phyloP scores from a whole-genome alignment of 2,888 invertebrate species.

The Craniophora ligustri region DNA sequence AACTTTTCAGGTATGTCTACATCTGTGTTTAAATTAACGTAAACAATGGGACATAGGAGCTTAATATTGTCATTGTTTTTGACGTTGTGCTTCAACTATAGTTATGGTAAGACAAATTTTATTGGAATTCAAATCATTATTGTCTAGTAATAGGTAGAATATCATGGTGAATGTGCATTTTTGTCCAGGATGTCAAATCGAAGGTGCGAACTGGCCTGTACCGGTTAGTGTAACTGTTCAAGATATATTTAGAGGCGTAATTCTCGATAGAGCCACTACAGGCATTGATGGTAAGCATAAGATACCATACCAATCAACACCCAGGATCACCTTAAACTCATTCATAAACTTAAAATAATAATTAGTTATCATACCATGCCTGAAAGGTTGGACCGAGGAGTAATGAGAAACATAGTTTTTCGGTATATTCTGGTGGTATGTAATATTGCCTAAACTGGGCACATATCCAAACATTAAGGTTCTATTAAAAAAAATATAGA shows the following conservation, averaged over 20 bases:
- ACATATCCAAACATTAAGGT: too few relatives aligned
- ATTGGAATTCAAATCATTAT: neutral
- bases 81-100: conserved; percentile 39
- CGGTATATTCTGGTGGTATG: too few relatives aligned
- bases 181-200: conserved; percentile 76
- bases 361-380: too few relatives aligned
- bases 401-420: too few relatives aligned
- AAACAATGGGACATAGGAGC: conserved; percentile 49
- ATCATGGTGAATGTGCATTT: conserved; percentile 9
- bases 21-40: conserved; percentile 17
- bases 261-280: conserved; percentile 61
- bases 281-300: conserved; percentile 64
- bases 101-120: conserved; percentile 58
- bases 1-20: conserved; percentile 54
- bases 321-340: too few relatives aligned
- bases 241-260: conserved; percentile 66
- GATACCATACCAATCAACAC: neutral
- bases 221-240: conserved; percentile 50
- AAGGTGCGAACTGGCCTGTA: conserved; percentile 59
- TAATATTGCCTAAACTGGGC: too few relatives aligned
- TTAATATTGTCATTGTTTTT: conserved; percentile 45
- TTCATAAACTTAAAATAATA: too few relatives aligned
- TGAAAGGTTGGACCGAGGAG: too few relatives aligned
- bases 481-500: too few relatives aligned
- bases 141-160: neutral